Evolutionary conservation across 2,888 invertebrate genomes (phyloP).

Genomic region (Cantharis rustica): DNA sequence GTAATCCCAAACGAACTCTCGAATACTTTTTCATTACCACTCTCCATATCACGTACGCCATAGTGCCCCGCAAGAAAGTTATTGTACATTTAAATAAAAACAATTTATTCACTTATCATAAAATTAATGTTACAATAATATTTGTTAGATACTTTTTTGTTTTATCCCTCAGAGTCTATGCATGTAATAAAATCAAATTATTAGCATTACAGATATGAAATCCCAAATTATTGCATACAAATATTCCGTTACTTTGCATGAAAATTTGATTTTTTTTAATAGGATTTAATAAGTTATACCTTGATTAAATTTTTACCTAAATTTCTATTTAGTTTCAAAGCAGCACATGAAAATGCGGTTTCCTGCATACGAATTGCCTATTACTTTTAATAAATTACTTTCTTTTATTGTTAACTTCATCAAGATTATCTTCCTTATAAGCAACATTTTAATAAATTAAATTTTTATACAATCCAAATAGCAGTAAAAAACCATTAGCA

Average conservation of each 20-base stretch:
- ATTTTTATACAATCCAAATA: neutral
- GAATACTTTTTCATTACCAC: conserved; percentile 66
- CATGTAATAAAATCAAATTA: neutral
- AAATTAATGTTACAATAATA: neutral
- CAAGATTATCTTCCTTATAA: neutral
- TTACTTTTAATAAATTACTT: neutral
- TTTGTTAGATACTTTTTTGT: neutral
- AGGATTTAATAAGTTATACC: neutral
- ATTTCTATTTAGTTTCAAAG: neutral
- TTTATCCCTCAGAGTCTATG: neutral
- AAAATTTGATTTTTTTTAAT: neutral
- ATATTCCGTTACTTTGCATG: neutral
- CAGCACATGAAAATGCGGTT: neutral
- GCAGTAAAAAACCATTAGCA: neutral
- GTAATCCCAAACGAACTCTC: conserved; percentile 61
- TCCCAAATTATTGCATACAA: neutral
- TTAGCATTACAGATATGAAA: too few species aligned
- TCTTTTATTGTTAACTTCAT: neutral
- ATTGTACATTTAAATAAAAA: neutral
- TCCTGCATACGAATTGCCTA: neutral
- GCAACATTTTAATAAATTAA: neutral
- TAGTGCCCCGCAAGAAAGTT: conserved; percentile 37
- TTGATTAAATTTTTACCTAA: neutral
- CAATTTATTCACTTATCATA: neutral
- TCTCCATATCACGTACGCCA: conserved; percentile 66